phyloP scores from a whole-genome alignment of 2,797 vertebrate genomes.

The Clarias platycephalus region DNA sequence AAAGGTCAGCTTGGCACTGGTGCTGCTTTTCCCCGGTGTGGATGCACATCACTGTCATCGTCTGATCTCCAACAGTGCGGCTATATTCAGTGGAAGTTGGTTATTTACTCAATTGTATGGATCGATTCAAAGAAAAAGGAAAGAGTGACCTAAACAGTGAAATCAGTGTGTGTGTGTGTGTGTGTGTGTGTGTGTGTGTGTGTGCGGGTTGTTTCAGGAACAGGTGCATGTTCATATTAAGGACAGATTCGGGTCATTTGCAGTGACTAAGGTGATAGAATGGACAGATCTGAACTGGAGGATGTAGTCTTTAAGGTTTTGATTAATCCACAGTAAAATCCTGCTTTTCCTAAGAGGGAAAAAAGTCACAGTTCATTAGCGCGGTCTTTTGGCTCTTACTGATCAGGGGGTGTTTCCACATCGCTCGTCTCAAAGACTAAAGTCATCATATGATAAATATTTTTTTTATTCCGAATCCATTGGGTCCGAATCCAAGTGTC shows the following conservation, averaged over 20 bases:
- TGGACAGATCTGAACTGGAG: neutral
- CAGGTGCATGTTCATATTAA: neutral
- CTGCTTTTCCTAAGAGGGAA: neutral
- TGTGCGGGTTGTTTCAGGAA: neutral
- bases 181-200: neutral
- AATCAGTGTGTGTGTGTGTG: neutral
- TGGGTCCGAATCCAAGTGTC: neutral
- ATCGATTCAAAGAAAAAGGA: neutral
- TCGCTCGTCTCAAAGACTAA: neutral
- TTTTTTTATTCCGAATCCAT: too few relatives aligned
- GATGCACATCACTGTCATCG: neutral
- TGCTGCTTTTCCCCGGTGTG: neutral
- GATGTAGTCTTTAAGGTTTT: neutral
- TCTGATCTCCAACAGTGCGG: neutral
- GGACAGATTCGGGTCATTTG: neutral
- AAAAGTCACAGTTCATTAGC: neutral
- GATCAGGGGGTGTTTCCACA: neutral
- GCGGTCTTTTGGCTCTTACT: neutral
- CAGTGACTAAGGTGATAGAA: neutral
- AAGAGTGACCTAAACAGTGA: neutral
- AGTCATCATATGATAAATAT: neutral
- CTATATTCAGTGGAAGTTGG: neutral
- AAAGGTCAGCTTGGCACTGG: neutral
- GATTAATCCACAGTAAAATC: neutral
- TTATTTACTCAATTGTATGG: neutral